A percentile compares a stretch with the other conserved stretches of the same genome.
Conservation (phyloP, 2,888 invertebrate genomes). For the Erynnis tages region DNA sequence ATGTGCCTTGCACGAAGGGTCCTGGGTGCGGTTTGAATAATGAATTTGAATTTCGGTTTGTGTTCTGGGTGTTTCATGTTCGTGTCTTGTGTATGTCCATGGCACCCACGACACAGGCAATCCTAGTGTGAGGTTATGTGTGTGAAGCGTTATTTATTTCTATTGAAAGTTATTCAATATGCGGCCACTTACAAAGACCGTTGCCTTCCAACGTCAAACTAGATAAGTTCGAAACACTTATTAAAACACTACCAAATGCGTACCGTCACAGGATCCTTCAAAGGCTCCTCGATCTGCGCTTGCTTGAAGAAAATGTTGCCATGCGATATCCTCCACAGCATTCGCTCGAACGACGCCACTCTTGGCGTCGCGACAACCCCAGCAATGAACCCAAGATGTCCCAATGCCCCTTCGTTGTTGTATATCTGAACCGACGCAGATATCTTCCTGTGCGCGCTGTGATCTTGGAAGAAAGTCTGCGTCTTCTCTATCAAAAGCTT, state of each 20-base stretch:
- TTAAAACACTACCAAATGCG: background rate
- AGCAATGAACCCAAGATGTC: constrained; percentile 72
- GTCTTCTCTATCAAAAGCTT: constrained; percentile 71
- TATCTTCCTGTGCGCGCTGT: constrained; percentile 81
- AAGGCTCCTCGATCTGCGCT: constrained; percentile 67
- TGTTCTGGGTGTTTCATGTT: too few relatives aligned
- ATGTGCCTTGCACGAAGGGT: too few relatives aligned
- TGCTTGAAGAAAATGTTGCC: constrained; percentile 77
- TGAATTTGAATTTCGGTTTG: too few relatives aligned
- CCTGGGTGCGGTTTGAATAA: too few relatives aligned
- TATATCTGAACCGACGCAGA: constrained; percentile 70
- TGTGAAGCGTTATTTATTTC: too few relatives aligned
- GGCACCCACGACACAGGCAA: too few relatives aligned
- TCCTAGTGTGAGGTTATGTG: too few relatives aligned
- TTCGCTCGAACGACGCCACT: constrained; percentile 69
- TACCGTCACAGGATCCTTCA: constrained; percentile 72
- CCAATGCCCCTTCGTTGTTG: constrained; percentile 67
- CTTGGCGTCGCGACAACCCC: constrained; percentile 70
- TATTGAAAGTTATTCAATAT: too few relatives aligned
- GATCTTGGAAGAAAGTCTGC: constrained; percentile 78
- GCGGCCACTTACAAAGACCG: too few relatives aligned
- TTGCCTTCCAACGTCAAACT: too few relatives aligned
- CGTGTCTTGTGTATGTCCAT: too few relatives aligned
- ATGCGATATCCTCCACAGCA: constrained; percentile 77
- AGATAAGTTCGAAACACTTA: background rate